Conservation (phyloP, 2,888 invertebrate genomes). For the Anthophora plumipes region DNA sequence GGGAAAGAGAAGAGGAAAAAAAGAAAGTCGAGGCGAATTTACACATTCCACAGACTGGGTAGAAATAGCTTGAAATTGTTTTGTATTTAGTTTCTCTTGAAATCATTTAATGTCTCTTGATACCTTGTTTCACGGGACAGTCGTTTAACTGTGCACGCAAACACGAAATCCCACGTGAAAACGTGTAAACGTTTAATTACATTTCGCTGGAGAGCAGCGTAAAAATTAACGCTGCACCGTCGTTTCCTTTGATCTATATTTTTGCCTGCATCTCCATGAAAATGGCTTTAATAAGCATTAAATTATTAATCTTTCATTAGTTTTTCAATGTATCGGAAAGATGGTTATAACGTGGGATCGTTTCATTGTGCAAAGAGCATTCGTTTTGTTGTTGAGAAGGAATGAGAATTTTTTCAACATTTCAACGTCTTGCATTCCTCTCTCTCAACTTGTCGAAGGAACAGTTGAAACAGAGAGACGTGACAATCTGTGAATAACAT, state of each 20-base stretch:
- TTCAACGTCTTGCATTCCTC: too few species aligned
- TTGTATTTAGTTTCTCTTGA: not conserved
- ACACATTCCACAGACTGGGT: not conserved
- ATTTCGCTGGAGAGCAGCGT: not conserved
- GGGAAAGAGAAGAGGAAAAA: not conserved
- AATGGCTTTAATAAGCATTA: not conserved
- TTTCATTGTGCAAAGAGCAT: too few species aligned
- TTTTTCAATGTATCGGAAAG: not conserved
- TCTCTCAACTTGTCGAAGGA: too few species aligned
- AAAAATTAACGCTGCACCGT: constrained; percentile 4
- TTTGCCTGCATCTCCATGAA: not conserved
- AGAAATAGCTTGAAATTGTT: constrained; percentile 7
- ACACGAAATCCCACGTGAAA: not conserved
- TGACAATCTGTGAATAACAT: too few species aligned
- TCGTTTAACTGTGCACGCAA: constrained; percentile 12
- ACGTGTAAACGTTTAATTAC: constrained; percentile 37
- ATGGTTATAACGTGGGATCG: constrained; percentile 9
- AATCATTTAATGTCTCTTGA: constrained; percentile 1
- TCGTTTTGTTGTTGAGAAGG: too few species aligned
- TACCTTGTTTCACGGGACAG: not conserved
- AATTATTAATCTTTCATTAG: not conserved
- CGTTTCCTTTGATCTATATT: constrained; percentile 14
- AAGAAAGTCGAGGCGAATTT: not conserved
- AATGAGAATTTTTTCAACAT: not conserved
- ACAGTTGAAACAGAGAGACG: too few species aligned